Base-by-base conservation (phyloP, 2,113 vertebrate genomes). In the Machaerirhynchus nigripectus region DNA sequence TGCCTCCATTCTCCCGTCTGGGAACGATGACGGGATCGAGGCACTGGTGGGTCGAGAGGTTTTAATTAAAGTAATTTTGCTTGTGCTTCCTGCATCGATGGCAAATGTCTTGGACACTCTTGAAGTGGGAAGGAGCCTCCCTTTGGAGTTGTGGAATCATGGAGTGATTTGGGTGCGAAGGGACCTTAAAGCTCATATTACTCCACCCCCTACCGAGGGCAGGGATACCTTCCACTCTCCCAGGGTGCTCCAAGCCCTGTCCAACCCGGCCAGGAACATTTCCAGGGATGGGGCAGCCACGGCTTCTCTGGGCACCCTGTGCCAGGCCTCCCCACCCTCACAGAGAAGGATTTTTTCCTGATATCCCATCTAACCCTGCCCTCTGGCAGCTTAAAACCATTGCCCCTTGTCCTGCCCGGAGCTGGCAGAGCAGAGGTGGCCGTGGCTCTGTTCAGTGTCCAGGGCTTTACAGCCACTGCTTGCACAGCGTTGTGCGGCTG, bases 11-110 rank as follows among this genome's bases (percentile, higher is more conserved):
- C 11, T 0, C 18, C 17, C 7, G 0, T 7, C 18, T 27, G 35
- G 87, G 49, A 56, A 2, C 13, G 21, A 19, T 14, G 73, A 1
- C 0, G 7, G 28, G 10, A 27, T 55, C 0, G 0, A 26, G 26
- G 40, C 7, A 0, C 39, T 22, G 37, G 4, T 13, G 18, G n/a
- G 35, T 37, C 40, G 13, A 4, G 52, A 27, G 47, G 16, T 73
- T 79, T 40, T 17, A 10, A 15, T 28, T 7, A 9, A 76, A 44
- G 35, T 17, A 2, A 1, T 49, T 80, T 64, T 28, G 15, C 30
- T 22, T 23, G 27, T 30, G 37, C 37, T 69, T 49, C 18, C 59
- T 69, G 50, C 19, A 3, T 64, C 0, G 0, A 2, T 31, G 37
- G 18, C 46, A 26, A 2, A 18, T 42, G 6, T 6, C 15, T 55